Evolutionary conservation across 1,140 invertebrate genomes (phyloP).

Genomic region (Cotesia chilonis): DNA sequence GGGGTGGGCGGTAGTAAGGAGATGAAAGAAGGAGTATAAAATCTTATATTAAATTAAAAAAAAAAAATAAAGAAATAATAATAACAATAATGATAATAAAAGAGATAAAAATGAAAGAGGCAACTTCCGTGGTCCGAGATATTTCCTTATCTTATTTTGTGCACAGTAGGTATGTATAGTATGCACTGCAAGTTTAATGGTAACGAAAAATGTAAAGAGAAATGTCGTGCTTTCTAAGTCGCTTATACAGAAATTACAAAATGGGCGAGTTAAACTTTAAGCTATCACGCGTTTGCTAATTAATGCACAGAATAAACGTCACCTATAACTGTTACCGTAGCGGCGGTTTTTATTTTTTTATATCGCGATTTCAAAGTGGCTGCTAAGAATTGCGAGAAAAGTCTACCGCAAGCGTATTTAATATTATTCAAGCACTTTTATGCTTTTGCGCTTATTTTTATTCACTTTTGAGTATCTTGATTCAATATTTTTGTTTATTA

Average conservation of each 20-base stretch:
- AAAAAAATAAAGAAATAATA: neutral
- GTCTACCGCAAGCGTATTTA: neutral
- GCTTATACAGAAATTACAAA: conserved; percentile 22
- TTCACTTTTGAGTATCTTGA: too few relatives aligned
- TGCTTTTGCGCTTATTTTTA: neutral
- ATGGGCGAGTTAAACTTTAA: conserved; percentile 44
- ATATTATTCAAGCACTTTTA: neutral
- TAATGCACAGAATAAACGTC: conserved; percentile 46
- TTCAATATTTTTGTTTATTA: too few relatives aligned
- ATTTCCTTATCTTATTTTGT: conserved; percentile 23
- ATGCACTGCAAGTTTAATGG: neutral
- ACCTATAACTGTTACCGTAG: conserved; percentile 42
- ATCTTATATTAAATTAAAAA: neutral
- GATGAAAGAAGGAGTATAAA: neutral
- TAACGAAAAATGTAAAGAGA: conserved; percentile 32
- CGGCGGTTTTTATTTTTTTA: conserved; percentile 31
- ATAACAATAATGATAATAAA: neutral
- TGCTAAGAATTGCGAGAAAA: conserved; percentile 16
- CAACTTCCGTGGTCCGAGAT: conserved; percentile 4
- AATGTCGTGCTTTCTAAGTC: conserved; percentile 37
- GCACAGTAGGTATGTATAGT: conserved; percentile 2
- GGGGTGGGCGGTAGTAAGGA: neutral
- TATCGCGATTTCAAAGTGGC: conserved; percentile 17
- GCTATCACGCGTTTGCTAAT: conserved; percentile 49
- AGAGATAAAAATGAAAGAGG: neutral